A percentile compares a stretch with the other conserved stretches of the same genome.
Conservation (phyloP, 2,113 vertebrate species). For the Tangachromis dhanisi region DNA sequence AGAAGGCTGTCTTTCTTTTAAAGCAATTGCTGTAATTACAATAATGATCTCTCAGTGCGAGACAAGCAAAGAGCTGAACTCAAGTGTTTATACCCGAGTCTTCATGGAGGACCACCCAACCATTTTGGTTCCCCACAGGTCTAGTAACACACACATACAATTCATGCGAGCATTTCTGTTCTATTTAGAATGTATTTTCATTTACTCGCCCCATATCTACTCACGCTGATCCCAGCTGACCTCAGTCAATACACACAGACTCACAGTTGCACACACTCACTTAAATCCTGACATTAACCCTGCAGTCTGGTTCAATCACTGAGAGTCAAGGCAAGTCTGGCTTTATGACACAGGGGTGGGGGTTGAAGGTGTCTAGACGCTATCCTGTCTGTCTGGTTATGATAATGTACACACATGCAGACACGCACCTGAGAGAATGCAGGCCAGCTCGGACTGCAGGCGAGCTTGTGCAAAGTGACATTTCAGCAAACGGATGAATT, state of each 20-base stretch:
- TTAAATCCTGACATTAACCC: slow-evolving; percentile 43
- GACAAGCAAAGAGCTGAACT: neutral
- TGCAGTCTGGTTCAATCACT: slow-evolving; percentile 45
- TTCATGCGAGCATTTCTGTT: neutral
- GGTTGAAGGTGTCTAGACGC: slow-evolving; percentile 43
- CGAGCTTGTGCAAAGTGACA: slow-evolving; percentile 1
- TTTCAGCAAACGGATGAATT: neutral
- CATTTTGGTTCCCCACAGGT: neutral
- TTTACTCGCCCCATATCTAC: neutral
- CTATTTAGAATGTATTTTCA: neutral
- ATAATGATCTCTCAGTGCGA: neutral
- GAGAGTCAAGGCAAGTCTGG: slow-evolving; percentile 34
- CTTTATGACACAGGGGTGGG: slow-evolving; percentile 19
- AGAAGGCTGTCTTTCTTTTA: neutral
- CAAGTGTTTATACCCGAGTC: neutral
- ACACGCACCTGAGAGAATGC: slow-evolving; percentile 23
- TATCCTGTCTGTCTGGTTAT: slow-evolving; percentile 57
- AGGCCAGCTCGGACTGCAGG: neutral
- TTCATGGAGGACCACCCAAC: neutral
- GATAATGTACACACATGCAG: slow-evolving; percentile 43
- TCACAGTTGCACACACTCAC: neutral
- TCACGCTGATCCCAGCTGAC: neutral
- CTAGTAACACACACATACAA: neutral
- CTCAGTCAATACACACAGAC: neutral
- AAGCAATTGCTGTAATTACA: neutral